Base-by-base conservation (phyloP, 2,113 vertebrate genomes). In the Hippocampus guttulatus region DNA sequence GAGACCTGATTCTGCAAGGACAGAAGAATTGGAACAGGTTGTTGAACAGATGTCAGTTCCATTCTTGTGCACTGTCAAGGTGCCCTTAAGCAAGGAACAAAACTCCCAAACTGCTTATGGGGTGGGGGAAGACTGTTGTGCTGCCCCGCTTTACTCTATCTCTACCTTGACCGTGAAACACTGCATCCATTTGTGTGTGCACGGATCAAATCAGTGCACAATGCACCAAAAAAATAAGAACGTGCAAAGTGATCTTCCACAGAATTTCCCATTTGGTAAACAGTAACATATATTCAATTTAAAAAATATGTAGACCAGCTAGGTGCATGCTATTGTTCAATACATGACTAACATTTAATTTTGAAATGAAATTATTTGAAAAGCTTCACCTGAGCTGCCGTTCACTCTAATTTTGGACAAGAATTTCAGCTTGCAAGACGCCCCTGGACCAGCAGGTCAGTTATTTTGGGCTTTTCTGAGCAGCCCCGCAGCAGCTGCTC, bases 401-500 rank as follows among this genome's bases (percentile, higher is more conserved):
- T 43, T 47, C n/a, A 18, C 64, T 65, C 23, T 15, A 47, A 43
- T 49, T 65, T 47, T 47, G 41, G 15, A n/a, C 41, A 23, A 65
- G 64, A 65, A 65, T 65, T 65, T 65, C 43, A 47, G n/a, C 15
- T 65, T 65, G 23, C 64, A 65, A 27, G 64, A 65, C 12, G 21
- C 64, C 41, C n/a, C 43, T 33, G 21, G 30, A 72, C 69, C 76
- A 74, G 54, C 65, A 69, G 78, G 77, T 76, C 27, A 73, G 83
- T 86, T 90, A 88, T 91, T 91, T 85, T 88, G 75, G 84, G 82
- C 64, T 75, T 67, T 82, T 75, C 70, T 75, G 77, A 79, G 79
- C 69, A 68, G 79, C 81, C 85, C 84, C 81, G 82, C 88, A 92
- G 91, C 90, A 89, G 87, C 76, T 68, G 72, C 85, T 83, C 85